Evolutionary conservation across 2,888 invertebrate species (phyloP).

Genomic region (Willowsia nigromaculata): DNA sequence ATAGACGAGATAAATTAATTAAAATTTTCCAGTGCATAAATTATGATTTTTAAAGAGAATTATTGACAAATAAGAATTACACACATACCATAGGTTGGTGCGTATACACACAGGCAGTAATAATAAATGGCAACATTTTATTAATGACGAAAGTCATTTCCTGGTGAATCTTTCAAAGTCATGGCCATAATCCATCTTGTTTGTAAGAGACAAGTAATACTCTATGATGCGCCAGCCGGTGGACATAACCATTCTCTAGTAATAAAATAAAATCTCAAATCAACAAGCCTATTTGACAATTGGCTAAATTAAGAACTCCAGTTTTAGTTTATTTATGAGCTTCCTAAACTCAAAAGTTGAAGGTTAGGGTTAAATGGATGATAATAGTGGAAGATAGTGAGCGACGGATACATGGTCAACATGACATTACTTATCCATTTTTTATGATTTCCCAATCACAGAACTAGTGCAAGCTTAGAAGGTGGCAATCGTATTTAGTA

Average conservation of each 20-base stretch:
- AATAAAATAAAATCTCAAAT: slow-evolving; percentile 48
- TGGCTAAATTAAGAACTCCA: slow-evolving; percentile 70
- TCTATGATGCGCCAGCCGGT: slow-evolving; percentile 15
- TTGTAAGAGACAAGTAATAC: background rate
- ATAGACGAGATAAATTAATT: slow-evolving; percentile 5
- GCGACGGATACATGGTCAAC: slow-evolving; percentile 61
- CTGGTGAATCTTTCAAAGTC: slow-evolving; percentile 71
- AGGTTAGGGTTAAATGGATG: slow-evolving; percentile 52
- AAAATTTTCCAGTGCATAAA: background rate
- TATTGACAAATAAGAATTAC: background rate
- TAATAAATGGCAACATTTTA: background rate
- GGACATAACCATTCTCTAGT: background rate
- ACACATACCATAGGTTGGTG: background rate
- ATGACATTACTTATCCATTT: slow-evolving; percentile 67
- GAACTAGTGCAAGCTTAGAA: background rate
- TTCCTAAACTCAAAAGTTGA: slow-evolving; percentile 54
- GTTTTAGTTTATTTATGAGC: slow-evolving; percentile 65
- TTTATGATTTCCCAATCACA: slow-evolving; percentile 23
- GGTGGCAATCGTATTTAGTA: background rate
- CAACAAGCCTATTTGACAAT: slow-evolving; percentile 63
- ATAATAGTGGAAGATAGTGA: slow-evolving; percentile 4
- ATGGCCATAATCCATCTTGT: slow-evolving; percentile 58
- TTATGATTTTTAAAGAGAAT: background rate
- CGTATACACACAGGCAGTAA: no score
- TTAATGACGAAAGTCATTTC: slow-evolving; percentile 54